Evolutionary conservation across 2,888 invertebrate genomes (phyloP), one percentile per base, ranked within the genome.

Genomic region (Rutpela maculata): DNA sequence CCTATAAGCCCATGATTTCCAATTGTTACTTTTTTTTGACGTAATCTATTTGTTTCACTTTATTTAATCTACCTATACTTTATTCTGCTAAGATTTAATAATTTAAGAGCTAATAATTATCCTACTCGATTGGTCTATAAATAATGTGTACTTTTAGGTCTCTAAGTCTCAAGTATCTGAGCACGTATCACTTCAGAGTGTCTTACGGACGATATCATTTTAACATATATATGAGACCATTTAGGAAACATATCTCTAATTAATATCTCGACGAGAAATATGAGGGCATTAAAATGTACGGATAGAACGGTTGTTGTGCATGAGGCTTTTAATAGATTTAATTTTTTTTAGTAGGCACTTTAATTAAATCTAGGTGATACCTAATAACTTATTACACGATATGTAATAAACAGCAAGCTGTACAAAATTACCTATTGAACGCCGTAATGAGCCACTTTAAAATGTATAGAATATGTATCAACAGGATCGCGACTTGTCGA

Each of bases 181-280:
- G 50, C 50, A 50, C 50, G 50, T 50, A 50, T 50, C n/a, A 57
- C 50, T 50, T 50, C 22, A 50, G 3, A 12, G n/a, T 50, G 15
- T 12, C 12, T 43, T 43, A 6, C n/a, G 15, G 19, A 43, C 18
- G 43, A 18, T 35, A 35, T 11, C 43, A 65, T 65, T 68, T 18
- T 60, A 19, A 59, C 9, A 43, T 70, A 38, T 70, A 70, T 70
- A 43, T n/a, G 43, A 18, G 18, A 19, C 59, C 19, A 70, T 65
- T 65, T 38, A 70, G 70, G 22, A 60, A 70, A 60, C 43, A n/a
- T 70, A 70, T 70, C 70, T 70, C 5, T 38, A 70, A 70, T 70
- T 70, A 59, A 70, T 70, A 70, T 70, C 70, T 70, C 19, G 70
- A 50, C 19, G 70, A 50, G 70, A 60, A 70, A 43, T 69, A 69